phyloP scores from a whole-genome alignment of 2,797 vertebrate species.

The Onychomys torridus region DNA sequence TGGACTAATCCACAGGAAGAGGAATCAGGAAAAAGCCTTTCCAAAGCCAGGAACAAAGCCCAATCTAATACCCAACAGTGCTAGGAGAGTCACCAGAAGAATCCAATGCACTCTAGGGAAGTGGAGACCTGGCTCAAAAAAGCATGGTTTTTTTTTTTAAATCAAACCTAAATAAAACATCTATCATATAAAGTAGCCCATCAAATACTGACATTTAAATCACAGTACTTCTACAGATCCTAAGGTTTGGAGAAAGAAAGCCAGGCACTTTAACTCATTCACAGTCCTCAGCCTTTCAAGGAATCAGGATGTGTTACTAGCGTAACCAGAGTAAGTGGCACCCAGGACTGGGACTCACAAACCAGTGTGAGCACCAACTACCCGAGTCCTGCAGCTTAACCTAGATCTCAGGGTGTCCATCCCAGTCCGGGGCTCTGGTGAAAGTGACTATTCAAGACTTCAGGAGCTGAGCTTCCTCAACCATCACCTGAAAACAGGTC shows the following conservation, averaged over 20 bases:
- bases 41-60: background rate
- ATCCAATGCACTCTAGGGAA: background rate
- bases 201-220: conserved; percentile 54
- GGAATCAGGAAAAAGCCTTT: background rate
- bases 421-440: background rate
- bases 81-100: conserved; percentile 59
- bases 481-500: background rate
- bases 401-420: background rate
- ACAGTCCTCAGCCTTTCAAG: conserved; percentile 19
- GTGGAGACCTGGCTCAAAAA: conserved; percentile 48
- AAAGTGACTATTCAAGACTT: background rate
- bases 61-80: background rate
- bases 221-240: background rate
- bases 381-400: background rate
- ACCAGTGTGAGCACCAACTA: background rate
- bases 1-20: background rate
- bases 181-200: conserved; percentile 42
- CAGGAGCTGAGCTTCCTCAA: background rate
- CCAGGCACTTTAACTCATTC: background rate
- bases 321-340: background rate
- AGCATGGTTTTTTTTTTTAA: background rate
- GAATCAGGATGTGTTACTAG: background rate
- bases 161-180: background rate
- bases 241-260: conserved; percentile 23
- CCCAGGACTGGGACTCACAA: background rate